A percentile compares a stretch with the other conserved stretches of the same genome.
Evolutionary conservation across 2,888 invertebrate species (phyloP).

Genomic region (Scaptomyza parva): DNA sequence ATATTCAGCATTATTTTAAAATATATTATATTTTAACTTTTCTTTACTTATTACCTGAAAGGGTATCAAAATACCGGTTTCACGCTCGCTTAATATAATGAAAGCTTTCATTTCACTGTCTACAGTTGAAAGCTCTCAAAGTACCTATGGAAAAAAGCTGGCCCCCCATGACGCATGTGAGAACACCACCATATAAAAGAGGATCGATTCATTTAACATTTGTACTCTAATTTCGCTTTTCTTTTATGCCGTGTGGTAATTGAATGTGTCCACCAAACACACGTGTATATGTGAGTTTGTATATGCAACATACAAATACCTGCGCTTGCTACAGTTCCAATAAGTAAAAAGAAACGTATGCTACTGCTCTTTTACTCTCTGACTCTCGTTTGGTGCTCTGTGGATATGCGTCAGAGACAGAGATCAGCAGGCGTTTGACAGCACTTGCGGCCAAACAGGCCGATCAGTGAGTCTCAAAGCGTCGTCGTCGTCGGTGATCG

Average conservation of each 20-base stretch:
- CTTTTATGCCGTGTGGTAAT: constrained; percentile 8
- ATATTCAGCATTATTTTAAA: neutral
- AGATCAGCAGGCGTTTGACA: constrained; percentile 50
- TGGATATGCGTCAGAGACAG: constrained; percentile 48
- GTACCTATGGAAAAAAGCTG: constrained; percentile 74
- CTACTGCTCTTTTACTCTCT: constrained; percentile 25
- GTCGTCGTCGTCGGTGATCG: constrained; percentile 65
- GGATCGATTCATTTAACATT: constrained; percentile 54
- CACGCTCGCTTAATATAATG: neutral
- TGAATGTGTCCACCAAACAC: neutral
- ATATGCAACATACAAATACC: neutral
- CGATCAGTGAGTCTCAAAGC: constrained; percentile 71
- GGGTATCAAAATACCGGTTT: constrained; percentile 44
- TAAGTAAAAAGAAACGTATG: constrained; percentile 30
- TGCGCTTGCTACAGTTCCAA: constrained; percentile 8
- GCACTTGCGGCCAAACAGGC: constrained; percentile 28
- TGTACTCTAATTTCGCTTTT: constrained; percentile 56
- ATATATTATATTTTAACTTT: neutral
- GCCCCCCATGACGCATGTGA: constrained; percentile 61
- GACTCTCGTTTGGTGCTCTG: constrained; percentile 13
- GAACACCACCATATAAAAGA: constrained; percentile 33
- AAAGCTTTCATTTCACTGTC: constrained; percentile 12
- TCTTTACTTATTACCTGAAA: neutral
- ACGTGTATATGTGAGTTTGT: neutral
- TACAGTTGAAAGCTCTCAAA: constrained; percentile 43